These are phyloP conservation scores for Sclerurus mexicanus DNA, from an alignment of 2,113 vertebrate species.

Conservation along the genomic window DNA sequence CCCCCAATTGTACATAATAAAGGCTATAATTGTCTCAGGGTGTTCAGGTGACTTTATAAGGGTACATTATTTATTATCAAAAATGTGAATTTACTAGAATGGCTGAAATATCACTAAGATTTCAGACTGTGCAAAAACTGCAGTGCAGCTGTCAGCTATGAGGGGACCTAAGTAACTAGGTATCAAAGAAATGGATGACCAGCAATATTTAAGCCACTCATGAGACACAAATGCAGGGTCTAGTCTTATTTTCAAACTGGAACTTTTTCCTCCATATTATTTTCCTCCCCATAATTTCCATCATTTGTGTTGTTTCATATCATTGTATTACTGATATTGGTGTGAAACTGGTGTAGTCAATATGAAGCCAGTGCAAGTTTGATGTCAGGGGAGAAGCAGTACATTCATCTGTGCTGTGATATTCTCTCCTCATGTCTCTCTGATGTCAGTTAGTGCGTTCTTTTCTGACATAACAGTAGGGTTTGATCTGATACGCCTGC, in stretches of 20 bases:
- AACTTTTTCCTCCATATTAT: neutral
- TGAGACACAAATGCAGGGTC: neutral
- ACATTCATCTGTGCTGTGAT: neutral
- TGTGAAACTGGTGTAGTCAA: neutral
- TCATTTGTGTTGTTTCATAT: neutral
- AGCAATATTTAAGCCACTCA: neutral
- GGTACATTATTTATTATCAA: slow-evolving; percentile 50
- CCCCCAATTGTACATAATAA: slow-evolving; percentile 47
- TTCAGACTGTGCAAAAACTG: neutral
- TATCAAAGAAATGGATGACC: neutral
- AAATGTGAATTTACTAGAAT: slow-evolving; percentile 39
- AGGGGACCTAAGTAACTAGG: neutral
- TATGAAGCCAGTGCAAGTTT: neutral
- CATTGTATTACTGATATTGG: neutral
- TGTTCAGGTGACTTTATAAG: slow-evolving; percentile 43
- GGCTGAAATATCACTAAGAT: slow-evolving; percentile 30
- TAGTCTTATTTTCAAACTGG: neutral
- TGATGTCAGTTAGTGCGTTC: neutral
- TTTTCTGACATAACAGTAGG: slow-evolving; percentile 34
- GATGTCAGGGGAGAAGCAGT: neutral
- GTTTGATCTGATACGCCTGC: neutral
- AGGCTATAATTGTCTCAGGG: slow-evolving; percentile 35
- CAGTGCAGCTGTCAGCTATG: neutral
- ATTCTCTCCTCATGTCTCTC: neutral
- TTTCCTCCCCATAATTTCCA: neutral